phyloP scores from a whole-genome alignment of 2,797 vertebrate species.

The Gymnoscopelus braueri region DNA sequence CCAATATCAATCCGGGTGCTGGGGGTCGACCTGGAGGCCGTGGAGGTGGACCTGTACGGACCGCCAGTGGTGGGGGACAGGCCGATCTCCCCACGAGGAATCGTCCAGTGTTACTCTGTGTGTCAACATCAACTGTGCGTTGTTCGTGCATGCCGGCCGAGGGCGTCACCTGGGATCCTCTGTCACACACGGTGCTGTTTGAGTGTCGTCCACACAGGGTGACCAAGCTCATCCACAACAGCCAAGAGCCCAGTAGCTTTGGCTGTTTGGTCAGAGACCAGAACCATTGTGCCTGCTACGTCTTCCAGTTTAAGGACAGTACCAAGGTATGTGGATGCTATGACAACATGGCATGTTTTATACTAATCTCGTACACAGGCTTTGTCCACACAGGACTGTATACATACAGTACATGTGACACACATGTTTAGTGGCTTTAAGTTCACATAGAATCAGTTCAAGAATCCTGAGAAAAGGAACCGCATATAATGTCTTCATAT shows the following conservation, averaged over 20 bases:
- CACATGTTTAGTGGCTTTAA: conserved; percentile 3
- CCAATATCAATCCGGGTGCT: conserved; percentile 34
- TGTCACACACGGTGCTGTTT: conserved; percentile 88
- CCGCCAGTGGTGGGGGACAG: conserved; percentile 9
- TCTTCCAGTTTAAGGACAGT: conserved; percentile 88
- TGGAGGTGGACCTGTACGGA: conserved; percentile 1
- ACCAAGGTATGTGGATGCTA: conserved; percentile 56
- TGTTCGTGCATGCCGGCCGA: conserved; percentile 78
- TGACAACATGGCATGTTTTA: too few species aligned
- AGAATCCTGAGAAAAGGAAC: background rate
- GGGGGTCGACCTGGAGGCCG: background rate
- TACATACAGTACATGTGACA: background rate
- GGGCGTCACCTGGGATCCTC: conserved; percentile 87
- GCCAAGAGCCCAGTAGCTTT: conserved; percentile 91
- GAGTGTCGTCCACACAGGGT: conserved; percentile 88
- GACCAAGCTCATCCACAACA: conserved; percentile 94
- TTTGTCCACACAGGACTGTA: background rate
- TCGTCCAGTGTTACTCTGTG: conserved; percentile 76
- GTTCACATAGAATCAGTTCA: background rate
- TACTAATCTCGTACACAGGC: too few species aligned
- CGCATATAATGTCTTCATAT: conserved; percentile 40
- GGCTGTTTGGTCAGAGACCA: conserved; percentile 87
- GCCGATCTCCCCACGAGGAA: conserved; percentile 8
- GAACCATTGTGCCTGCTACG: conserved; percentile 85
- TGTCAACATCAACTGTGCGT: conserved; percentile 82